phyloP scores from a whole-genome alignment of 2,888 invertebrate species.

The Willowsia nigromaculata region DNA sequence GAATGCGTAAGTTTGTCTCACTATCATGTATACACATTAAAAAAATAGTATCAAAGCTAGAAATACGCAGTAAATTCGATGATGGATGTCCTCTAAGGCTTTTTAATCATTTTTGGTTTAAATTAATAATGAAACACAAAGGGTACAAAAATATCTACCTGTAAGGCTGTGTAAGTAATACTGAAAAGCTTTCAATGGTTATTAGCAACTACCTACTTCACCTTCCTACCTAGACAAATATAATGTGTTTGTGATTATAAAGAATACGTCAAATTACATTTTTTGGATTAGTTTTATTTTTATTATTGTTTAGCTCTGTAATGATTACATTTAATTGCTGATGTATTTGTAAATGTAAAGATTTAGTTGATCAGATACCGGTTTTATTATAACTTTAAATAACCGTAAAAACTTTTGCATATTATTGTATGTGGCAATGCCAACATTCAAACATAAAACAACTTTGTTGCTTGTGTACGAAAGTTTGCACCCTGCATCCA shows the following conservation, averaged over 20 bases:
- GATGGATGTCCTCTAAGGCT: too few species aligned
- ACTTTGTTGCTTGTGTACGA: too few species aligned
- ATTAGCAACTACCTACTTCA: too few species aligned
- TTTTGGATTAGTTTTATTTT: neutral
- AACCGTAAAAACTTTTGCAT: neutral
- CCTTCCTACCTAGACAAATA: neutral
- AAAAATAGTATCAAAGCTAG: neutral
- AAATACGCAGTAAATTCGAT: too few species aligned
- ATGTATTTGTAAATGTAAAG: neutral
- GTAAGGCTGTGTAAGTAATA: too few species aligned
- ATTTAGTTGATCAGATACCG: neutral
- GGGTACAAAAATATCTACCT: too few species aligned
- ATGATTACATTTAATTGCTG: neutral
- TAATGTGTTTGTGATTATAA: neutral
- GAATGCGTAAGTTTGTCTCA: slow-evolving; percentile 26
- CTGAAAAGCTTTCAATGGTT: too few species aligned
- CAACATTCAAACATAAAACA: neutral
- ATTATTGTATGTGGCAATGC: neutral
- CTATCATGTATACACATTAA: neutral
- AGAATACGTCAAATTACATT: neutral
- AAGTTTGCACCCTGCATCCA: too few species aligned
- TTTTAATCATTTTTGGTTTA: too few species aligned
- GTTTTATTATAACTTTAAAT: neutral
- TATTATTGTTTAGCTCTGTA: neutral
- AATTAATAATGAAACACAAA: too few species aligned